Conservation (phyloP, 1,140 invertebrate species). For the Philotrypesis tridentata region DNA sequence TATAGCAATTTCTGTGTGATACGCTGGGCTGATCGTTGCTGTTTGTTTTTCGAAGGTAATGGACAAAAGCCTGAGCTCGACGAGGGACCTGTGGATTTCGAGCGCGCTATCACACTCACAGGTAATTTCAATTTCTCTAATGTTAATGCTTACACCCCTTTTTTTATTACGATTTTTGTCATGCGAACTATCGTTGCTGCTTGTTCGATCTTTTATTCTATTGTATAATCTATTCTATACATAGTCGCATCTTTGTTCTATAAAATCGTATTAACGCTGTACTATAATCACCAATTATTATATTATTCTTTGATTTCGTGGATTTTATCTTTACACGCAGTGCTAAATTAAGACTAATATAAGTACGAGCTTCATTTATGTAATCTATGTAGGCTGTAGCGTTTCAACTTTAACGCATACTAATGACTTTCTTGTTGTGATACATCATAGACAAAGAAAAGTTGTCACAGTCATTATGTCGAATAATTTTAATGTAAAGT, state of each 20-base stretch:
- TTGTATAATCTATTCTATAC: too few species aligned
- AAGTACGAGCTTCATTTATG: not conserved
- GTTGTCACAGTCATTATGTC: not conserved
- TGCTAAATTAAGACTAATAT: too few species aligned
- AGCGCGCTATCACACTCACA: slow-evolving; percentile 42
- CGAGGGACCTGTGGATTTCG: slow-evolving; percentile 49
- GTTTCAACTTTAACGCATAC: not conserved
- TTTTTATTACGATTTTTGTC: not conserved
- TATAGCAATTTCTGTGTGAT: not conserved
- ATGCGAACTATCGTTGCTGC: too few species aligned
- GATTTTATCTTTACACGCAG: too few species aligned
- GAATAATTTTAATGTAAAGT: not conserved
- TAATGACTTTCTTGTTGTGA: not conserved
- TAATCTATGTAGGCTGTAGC: not conserved
- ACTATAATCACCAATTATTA: too few species aligned
- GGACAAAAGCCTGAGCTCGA: slow-evolving; percentile 37
- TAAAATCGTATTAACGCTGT: too few species aligned
- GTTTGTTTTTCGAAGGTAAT: slow-evolving; percentile 45
- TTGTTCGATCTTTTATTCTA: too few species aligned
- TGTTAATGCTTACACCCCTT: not conserved
- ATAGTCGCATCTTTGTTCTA: too few species aligned
- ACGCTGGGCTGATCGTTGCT: slow-evolving; percentile 25
- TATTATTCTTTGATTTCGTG: too few species aligned
- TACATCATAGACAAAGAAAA: not conserved
- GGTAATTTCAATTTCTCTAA: slow-evolving; percentile 21